Evolutionary conservation across 2,888 invertebrate genomes (phyloP), one percentile per base, ranked within the genome.

Genomic region (Sympetrum striolatum): DNA sequence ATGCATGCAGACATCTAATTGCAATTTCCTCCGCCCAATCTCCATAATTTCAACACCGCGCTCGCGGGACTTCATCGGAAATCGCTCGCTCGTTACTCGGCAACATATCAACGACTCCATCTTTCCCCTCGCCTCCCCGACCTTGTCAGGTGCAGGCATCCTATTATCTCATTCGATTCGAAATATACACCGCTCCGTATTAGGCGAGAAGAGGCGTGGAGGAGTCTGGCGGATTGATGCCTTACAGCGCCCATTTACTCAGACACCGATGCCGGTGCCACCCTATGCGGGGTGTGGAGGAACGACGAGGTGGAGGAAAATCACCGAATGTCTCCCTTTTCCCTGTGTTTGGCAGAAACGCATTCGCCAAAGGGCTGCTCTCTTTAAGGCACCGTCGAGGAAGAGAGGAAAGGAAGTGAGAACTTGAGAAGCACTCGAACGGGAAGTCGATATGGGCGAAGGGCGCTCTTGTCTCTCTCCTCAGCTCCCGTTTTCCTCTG

Each of bases 381-480:
- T 73, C 73, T 73, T 73, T 73, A 73, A 73, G 64, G 64, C 25
- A 6, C 31, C 35, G 81, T n/a, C 3, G 58, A 22, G 58, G 58
- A 82, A 58, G 18, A 60, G 58, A 18, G 25, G 18, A 35, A 35
- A 35, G 18, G 64, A 15, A n/a, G 58, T 35, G 22, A 22, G n/a
- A n/a, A 64, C 35, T 10, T 6, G 64, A n/a, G n/a, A 37, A 64
- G 37, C 37, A 86, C 86, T 86, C 86, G 3, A 82, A 82, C 15
- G 18, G 58, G 53, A 64, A 86, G 86, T 86, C 64, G 64, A 86
- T 86, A 86, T 37, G 86, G 31, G 86, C 86, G 8, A 58, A 58
- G 58, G 22, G 53, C 35, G 44, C 44, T 44, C 31, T 35, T 44
- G 44, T 6, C 80, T 31, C 10, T 58, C 22, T 60, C 82, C 58